These are phyloP conservation scores for Gasteruption jaculator DNA, from an alignment of 2,888 invertebrate species.

Conservation along the genomic window DNA sequence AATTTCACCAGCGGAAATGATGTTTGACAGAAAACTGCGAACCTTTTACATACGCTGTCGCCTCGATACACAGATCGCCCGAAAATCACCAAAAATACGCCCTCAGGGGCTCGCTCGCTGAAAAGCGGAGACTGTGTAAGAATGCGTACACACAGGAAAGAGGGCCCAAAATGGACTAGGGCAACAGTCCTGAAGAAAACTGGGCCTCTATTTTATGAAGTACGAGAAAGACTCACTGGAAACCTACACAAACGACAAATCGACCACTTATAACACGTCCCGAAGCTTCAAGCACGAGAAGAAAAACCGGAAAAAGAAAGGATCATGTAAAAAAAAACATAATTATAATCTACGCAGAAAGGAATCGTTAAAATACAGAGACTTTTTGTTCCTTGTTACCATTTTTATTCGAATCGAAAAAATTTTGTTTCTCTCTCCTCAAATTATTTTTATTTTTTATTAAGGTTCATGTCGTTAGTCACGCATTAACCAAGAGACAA, in stretches of 20 bases:
- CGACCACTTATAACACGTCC: conserved; percentile 17
- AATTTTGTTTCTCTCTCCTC: no score
- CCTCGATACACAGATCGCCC: conserved; percentile 9
- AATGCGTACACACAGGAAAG: conserved; percentile 12
- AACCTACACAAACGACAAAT: conserved; percentile 17
- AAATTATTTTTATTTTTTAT: no score
- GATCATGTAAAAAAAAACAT: no score
- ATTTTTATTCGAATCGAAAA: no score
- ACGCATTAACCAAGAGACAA: no score
- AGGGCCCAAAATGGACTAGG: conserved; percentile 18
- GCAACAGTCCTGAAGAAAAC: conserved; percentile 18
- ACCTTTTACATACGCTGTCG: conserved; percentile 13
- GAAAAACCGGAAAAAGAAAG: conserved; percentile 4
- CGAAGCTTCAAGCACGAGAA: conserved; percentile 8
- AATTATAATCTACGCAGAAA: no score
- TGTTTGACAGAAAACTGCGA: conserved; percentile 19
- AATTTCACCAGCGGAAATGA: conserved; percentile 20
- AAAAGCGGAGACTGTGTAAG: conserved; percentile 15
- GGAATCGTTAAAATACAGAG: no score
- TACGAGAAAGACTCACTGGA: conserved; percentile 10
- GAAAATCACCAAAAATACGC: conserved; percentile 10
- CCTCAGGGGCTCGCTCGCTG: conserved; percentile 8
- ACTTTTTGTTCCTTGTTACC: no score
- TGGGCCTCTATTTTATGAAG: conserved; percentile 22
- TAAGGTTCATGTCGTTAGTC: no score